Evolutionary conservation across 2,888 invertebrate genomes (phyloP).

Genomic region (Aphidius colemani): DNA sequence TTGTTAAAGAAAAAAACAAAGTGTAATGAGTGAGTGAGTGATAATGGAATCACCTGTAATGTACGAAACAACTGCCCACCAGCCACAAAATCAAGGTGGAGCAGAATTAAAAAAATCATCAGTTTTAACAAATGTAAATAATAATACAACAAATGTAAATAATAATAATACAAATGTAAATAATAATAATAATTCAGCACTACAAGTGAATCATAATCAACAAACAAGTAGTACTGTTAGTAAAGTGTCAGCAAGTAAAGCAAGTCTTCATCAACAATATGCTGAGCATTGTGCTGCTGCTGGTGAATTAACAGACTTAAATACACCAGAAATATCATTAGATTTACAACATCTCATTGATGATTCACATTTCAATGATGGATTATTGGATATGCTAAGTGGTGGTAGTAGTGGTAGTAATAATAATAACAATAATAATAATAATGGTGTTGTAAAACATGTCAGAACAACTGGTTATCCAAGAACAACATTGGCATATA

Average conservation of each 20-base stretch:
- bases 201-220: constrained; percentile 63
- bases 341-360: constrained; percentile 92
- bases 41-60: constrained; percentile 85
- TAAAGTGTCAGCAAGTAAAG: constrained; percentile 63
- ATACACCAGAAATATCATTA: constrained; percentile 89
- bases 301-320: constrained; percentile 83
- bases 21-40: constrained; percentile 52
- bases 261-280: constrained; percentile 74
- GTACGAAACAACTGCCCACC: constrained; percentile 74
- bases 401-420: constrained; percentile 48
- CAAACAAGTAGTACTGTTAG: constrained; percentile 62
- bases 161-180: constrained; percentile 53
- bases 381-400: constrained; percentile 82
- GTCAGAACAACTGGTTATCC: constrained; percentile 60
- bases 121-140: constrained; percentile 61
- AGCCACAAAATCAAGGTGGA: constrained; percentile 58
- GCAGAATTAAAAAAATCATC: constrained; percentile 68
- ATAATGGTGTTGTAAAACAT: constrained; percentile 56
- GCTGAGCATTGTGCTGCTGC: constrained; percentile 69
- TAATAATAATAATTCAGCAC: constrained; percentile 61
- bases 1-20: not conserved
- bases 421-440: constrained; percentile 17
- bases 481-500: constrained; percentile 80
- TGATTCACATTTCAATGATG: constrained; percentile 86
- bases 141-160: constrained; percentile 39